Conservation (phyloP, 1,140 invertebrate species). For the Calycopis cecrops region DNA sequence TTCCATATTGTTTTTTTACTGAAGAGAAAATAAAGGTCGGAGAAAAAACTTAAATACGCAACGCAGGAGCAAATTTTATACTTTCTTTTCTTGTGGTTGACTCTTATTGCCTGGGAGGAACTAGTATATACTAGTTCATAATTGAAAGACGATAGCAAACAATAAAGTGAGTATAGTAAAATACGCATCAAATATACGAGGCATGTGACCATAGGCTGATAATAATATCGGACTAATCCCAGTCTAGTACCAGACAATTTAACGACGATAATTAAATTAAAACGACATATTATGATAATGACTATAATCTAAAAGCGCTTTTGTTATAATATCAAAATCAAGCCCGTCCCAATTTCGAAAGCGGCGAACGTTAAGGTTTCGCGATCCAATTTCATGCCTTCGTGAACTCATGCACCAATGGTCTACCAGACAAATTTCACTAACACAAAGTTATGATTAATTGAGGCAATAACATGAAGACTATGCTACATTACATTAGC, state of each 20-base stretch:
- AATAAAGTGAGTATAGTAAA: too few relatives aligned
- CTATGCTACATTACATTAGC: constrained; percentile 29
- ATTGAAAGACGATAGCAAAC: too few relatives aligned
- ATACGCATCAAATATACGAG: too few relatives aligned
- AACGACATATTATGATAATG: constrained; percentile 2
- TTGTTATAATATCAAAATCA: constrained; percentile 56
- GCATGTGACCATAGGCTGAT: too few relatives aligned
- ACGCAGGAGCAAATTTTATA: too few relatives aligned
- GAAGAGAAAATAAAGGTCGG: too few relatives aligned
- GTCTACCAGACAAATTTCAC: constrained; percentile 66
- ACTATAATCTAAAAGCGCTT: constrained; percentile 14
- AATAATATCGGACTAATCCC: too few relatives aligned
- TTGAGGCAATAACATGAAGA: constrained; percentile 64
- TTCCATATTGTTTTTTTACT: too few relatives aligned
- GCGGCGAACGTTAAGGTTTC: constrained; percentile 56
- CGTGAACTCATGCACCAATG: constrained; percentile 65
- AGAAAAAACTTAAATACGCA: too few relatives aligned
- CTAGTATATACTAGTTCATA: too few relatives aligned
- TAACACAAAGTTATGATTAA: constrained; percentile 73
- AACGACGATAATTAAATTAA: not conserved
- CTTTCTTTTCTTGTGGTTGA: too few relatives aligned
- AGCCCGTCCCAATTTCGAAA: constrained; percentile 47
- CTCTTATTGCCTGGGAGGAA: too few relatives aligned
- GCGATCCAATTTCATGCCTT: constrained; percentile 71
- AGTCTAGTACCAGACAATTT: not conserved